Conservation (phyloP, 2,888 invertebrate genomes). For the Myopa tessellatipennis region DNA sequence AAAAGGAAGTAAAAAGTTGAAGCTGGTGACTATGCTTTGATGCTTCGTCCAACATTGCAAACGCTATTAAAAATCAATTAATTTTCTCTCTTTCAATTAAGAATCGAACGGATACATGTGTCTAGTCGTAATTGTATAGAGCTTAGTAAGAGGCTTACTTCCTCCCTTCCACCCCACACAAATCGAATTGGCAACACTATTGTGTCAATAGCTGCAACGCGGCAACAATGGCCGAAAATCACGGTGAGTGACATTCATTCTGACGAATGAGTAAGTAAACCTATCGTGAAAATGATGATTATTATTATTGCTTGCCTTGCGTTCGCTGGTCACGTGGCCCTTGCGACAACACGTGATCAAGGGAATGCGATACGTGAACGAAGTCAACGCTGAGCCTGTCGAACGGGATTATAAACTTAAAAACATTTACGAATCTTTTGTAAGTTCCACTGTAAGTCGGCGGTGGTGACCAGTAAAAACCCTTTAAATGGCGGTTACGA, state of each 20-base stretch:
- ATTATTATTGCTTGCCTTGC: neutral
- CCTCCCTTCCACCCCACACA: neutral
- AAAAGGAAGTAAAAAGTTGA: no score
- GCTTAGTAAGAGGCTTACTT: slow-evolving; percentile 2
- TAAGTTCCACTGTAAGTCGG: neutral
- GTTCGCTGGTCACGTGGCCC: slow-evolving; percentile 9
- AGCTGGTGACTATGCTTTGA: no score
- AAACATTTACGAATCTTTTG: neutral
- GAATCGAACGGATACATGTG: no score
- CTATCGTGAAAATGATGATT: no score
- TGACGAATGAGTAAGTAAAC: slow-evolving; percentile 48
- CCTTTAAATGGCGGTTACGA: neutral
- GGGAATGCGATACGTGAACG: no score
- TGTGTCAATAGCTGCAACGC: neutral
- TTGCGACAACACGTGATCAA: neutral
- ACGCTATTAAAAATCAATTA: no score
- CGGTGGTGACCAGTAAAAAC: neutral
- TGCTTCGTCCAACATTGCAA: no score
- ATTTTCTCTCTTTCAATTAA: no score
- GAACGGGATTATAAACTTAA: neutral
- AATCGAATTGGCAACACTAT: no score
- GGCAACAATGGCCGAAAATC: neutral
- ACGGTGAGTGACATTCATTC: slow-evolving; percentile 49
- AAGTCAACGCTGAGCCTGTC: neutral
- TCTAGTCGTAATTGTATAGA: no score